Base-by-base conservation (phyloP, 64 coral and sea anemone species). In the Stichodactyla mertensii region DNA sequence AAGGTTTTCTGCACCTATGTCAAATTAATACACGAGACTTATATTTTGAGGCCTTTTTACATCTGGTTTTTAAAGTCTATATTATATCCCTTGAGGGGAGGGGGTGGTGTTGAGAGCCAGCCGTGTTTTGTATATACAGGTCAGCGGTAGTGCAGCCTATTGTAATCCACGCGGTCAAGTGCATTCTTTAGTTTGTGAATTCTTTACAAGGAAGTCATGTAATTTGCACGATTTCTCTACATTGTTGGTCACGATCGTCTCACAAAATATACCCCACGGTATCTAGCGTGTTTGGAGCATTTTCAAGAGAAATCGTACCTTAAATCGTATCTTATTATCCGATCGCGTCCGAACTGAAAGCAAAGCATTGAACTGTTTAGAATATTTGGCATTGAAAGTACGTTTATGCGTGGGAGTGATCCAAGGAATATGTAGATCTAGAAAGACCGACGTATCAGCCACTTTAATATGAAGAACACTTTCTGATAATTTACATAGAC, bases 371-470 rank as follows among this genome's bases (percentile, higher is more conserved):
- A 31, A 74, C 69, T 74, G 69, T 26, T 74, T 74, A 9, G n/a
- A 74, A 74, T 74, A 74, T 74, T 74, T 74, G n/a, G 69, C 69
- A 74, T 74, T 36, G 69, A 74, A 74, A 74, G 69, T 74, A 23
- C 69, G 69, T 74, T 10, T 26, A 74, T 74, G 69, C 69, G 69
- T 74, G 69, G 69, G 69, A 74, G 69, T n/a, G 7, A 69, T 74
- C 8, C 14, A 15, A 15, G 0, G 27, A 13, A 27, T 74, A 74
- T 74, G 69, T 27, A 74, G 69, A 74, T 74, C 69, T 74, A 74
- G 69, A 74, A 74, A 74, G 69, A 74, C 69, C 69, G 69, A 74
- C 27, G 26, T 74, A 74, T 26, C 10, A 74, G 69, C 69, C 69
- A 74, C n/a, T 74, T 74, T 26, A 74, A 5, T 31, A 74, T 74